These are phyloP conservation scores for Gymnoscopelus microlampas DNA, from an alignment of 2,797 vertebrate genomes.

Conservation along the genomic window DNA sequence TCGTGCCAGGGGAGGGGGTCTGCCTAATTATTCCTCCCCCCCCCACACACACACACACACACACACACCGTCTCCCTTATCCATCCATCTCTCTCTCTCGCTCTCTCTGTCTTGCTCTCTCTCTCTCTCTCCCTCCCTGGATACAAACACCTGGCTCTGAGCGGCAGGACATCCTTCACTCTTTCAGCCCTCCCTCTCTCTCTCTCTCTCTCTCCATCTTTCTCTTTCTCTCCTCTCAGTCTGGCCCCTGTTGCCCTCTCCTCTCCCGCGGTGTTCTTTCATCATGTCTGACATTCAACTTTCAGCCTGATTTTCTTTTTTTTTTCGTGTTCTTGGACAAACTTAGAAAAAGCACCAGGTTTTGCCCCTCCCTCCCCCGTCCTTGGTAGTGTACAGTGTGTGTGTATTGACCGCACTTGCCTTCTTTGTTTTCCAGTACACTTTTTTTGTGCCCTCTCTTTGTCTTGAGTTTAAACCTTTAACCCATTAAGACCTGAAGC, in stretches of 20 bases:
- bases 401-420: no score
- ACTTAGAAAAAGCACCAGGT: no score
- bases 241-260: no score
- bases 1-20: conserved; percentile 46
- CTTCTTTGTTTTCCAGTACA: no score
- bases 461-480: background rate
- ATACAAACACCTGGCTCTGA: conserved; percentile 74
- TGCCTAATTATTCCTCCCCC: conserved; percentile 57
- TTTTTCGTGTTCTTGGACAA: no score
- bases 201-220: conserved; percentile 5
- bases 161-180: conserved; percentile 52
- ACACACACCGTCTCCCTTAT: conserved; percentile 1
- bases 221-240: conserved; percentile 20
- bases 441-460: conserved; percentile 25
- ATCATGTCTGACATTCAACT: no score
- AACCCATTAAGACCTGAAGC: no score
- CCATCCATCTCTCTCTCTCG: background rate
- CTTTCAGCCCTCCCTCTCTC: conserved; percentile 43
- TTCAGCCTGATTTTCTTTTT: no score
- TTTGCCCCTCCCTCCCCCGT: no score
- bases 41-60: no score
- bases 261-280: no score
- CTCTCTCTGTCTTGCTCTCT: conserved; percentile 20
- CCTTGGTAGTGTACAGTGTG: no score
- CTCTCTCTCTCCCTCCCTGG: conserved; percentile 31